Evolutionary conservation across 1,140 invertebrate genomes (phyloP).

Genomic region (Penaeus japonicus): DNA sequence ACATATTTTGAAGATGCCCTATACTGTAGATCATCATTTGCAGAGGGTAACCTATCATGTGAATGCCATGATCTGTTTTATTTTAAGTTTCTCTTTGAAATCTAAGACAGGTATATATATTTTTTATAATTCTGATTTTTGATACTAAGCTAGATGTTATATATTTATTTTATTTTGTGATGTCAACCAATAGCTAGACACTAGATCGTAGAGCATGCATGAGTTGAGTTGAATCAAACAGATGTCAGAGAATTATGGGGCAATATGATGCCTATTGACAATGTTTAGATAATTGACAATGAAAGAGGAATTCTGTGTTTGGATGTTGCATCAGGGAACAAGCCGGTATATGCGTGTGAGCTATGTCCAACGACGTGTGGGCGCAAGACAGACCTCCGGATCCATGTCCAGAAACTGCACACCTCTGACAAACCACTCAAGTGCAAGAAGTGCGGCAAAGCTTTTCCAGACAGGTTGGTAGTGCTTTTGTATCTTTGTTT

Average conservation of each 20-base stretch:
- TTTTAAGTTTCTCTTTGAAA: too few species aligned
- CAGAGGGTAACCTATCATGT: too few species aligned
- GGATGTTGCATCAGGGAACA: slow-evolving; percentile 73
- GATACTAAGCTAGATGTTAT: too few species aligned
- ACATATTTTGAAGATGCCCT: too few species aligned
- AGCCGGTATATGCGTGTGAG: slow-evolving; percentile 94
- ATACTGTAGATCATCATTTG: too few species aligned
- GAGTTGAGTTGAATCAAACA: too few species aligned
- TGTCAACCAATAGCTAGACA: too few species aligned
- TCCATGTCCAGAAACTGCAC: slow-evolving; percentile 96
- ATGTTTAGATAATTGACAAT: slow-evolving; percentile 24
- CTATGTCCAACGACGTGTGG: slow-evolving; percentile 96
- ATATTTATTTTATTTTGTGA: too few species aligned
- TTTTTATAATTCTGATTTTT: too few species aligned
- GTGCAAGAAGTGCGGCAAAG: slow-evolving; percentile 92
- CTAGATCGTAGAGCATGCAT: too few species aligned
- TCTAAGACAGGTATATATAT: too few species aligned
- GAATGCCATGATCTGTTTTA: too few species aligned
- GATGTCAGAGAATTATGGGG: not conserved
- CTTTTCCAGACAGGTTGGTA: slow-evolving; percentile 83
- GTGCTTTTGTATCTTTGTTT: not conserved
- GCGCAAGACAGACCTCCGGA: slow-evolving; percentile 93
- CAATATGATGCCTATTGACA: not conserved
- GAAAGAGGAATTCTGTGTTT: slow-evolving; percentile 17
- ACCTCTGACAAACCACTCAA: slow-evolving; percentile 90